Conservation (phyloP, 1,140 invertebrate species). For the Calliphora vicina region DNA sequence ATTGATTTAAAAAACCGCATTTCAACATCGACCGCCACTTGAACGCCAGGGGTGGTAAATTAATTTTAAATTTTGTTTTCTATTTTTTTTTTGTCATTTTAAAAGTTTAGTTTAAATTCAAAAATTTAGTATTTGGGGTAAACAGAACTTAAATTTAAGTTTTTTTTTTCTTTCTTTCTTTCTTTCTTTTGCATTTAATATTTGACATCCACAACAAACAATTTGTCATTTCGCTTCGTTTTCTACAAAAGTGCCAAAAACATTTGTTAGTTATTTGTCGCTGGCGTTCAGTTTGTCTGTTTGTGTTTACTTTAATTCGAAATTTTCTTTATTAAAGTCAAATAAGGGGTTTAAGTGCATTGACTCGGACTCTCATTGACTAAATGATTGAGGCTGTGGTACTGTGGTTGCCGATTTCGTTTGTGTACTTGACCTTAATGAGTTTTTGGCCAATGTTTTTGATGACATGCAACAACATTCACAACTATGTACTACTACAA, state of each 20-base stretch:
- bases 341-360: no score
- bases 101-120: neutral
- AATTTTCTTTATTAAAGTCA: no score
- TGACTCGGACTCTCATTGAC: no score
- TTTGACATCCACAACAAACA: neutral
- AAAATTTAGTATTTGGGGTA: neutral
- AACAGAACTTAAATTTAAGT: neutral
- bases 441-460: neutral
- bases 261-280: neutral
- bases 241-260: neutral
- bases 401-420: neutral
- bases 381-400: neutral
- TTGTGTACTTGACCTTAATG: neutral
- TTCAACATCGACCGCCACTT: neutral
- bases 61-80: neutral
- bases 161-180: no score
- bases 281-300: no score
- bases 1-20: neutral
- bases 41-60: neutral
- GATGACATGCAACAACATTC: neutral
- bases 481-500: no score
- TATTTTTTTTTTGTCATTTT: neutral
- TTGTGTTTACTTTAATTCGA: no score
- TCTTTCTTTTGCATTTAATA: neutral
- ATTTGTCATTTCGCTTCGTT: neutral